Percentiles rank a stretch among this genome's conserved stretches.
Conservation (phyloP, 2,113 vertebrate species). For the Coracopsis vasa region DNA sequence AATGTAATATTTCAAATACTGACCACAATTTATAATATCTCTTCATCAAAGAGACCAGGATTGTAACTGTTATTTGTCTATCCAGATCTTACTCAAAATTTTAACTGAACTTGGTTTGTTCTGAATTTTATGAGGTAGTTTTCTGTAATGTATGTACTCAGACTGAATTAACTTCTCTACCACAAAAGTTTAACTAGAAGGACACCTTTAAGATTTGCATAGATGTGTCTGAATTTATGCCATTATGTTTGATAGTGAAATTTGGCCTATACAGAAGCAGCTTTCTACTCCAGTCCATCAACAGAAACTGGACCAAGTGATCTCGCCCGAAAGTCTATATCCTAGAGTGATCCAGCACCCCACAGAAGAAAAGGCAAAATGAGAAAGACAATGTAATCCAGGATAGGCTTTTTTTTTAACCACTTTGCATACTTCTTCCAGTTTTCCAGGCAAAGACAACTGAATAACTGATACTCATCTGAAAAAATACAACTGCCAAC, state of each 20-base stretch:
- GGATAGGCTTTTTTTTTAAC: fast-evolving
- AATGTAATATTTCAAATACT: background rate
- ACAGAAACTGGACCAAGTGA: background rate
- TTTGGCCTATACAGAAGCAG: background rate
- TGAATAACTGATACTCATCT: background rate
- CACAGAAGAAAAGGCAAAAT: background rate
- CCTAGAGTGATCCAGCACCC: background rate
- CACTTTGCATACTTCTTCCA: background rate
- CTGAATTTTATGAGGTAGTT: background rate
- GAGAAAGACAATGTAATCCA: background rate
- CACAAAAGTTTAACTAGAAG: background rate
- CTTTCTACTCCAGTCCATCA: background rate
- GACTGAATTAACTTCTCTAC: background rate
- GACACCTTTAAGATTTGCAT: background rate
- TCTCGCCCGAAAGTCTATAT: background rate
- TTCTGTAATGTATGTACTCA: background rate
- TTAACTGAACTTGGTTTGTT: background rate
- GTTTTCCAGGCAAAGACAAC: background rate
- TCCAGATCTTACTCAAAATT: fast-evolving
- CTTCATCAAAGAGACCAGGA: background rate
- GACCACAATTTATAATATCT: background rate
- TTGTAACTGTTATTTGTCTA: background rate
- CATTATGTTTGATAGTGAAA: background rate
- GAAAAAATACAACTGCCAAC: background rate
- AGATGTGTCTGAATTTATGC: background rate